phyloP scores from a whole-genome alignment of 2,888 invertebrate genomes.

The Deroplatys truncata region DNA sequence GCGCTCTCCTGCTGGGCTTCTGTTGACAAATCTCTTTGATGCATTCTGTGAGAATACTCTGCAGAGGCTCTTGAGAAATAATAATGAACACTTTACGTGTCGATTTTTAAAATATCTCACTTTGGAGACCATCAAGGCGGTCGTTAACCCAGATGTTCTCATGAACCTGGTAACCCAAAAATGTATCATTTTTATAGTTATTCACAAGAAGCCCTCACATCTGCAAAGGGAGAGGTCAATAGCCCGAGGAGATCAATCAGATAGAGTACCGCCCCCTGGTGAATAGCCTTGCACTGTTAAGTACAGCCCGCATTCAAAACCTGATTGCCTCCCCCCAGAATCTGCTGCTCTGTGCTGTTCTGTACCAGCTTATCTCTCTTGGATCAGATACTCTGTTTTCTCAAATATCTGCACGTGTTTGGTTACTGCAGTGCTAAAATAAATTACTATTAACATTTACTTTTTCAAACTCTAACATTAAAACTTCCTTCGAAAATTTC shows the following conservation, averaged over 20 bases:
- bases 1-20: neutral
- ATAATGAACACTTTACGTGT: neutral
- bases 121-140: neutral
- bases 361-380: neutral
- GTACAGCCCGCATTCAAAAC: neutral
- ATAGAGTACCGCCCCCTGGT: neutral
- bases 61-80: neutral
- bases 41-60: neutral
- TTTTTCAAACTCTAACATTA: no score
- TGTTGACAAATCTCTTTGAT: neutral
- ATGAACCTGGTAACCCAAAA: neutral
- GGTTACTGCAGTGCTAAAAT: neutral
- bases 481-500: no score
- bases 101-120: neutral
- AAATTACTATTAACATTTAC: no score
- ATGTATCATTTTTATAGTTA: neutral
- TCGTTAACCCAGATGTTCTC: neutral
- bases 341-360: neutral
- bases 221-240: neutral
- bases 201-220: neutral
- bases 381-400: neutral
- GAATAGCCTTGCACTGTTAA: neutral
- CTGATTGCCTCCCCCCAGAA: neutral
- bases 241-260: neutral
- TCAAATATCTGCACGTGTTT: neutral